Conservation (phyloP, 2,797 vertebrate species). For the Protosalanx chinensis region DNA sequence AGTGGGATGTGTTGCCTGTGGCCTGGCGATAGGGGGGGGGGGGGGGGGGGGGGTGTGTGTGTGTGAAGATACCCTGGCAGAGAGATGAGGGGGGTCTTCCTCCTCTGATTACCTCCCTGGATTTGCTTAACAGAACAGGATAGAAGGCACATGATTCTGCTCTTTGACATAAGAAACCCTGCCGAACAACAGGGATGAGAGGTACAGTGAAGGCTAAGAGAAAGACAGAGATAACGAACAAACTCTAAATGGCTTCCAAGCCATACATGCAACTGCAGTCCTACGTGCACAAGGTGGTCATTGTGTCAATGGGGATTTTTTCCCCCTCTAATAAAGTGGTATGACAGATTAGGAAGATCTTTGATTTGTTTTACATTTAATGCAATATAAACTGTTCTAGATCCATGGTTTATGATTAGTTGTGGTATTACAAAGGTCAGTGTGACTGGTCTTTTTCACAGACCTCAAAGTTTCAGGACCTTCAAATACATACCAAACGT, state of each 20-base stretch:
- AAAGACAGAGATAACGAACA: not conserved
- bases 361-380: not conserved
- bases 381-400: not conserved
- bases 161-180: not conserved
- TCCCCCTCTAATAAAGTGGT: too few relatives aligned
- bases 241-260: not conserved
- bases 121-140: constrained; percentile 36
- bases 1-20: constrained; percentile 27
- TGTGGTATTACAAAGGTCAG: too few relatives aligned
- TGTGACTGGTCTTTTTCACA: too few relatives aligned
- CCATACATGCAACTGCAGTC: not conserved
- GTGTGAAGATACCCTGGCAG: not conserved
- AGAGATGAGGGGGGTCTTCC: constrained; percentile 13
- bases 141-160: constrained; percentile 38
- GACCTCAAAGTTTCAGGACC: too few relatives aligned
- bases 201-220: not conserved
- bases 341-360: too few relatives aligned
- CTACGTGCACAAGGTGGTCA: too few relatives aligned
- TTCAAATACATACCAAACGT: not conserved
- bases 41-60: too few relatives aligned
- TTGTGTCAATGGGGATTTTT: too few relatives aligned
- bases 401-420: too few relatives aligned
- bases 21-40: constrained; percentile 37
- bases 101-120: constrained; percentile 24
- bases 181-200: not conserved